These are phyloP conservation scores for Melanotaenia duboulayi DNA, from an alignment of 2,113 vertebrate genomes.

Conservation along the genomic window DNA sequence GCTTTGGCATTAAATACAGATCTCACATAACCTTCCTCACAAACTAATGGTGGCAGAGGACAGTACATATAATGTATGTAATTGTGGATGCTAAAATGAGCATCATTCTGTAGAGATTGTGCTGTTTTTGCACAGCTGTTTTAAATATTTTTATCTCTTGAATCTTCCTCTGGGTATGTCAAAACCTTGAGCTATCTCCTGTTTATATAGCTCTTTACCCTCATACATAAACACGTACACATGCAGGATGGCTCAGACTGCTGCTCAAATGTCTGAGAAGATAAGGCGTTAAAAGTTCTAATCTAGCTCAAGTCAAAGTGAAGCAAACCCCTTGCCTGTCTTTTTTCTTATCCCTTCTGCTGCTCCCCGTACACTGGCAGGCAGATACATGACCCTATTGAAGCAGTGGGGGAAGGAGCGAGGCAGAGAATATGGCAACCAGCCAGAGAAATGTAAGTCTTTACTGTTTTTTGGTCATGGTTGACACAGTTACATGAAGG, in stretches of 20 bases:
- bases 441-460: constrained; percentile 67
- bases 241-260: constrained; percentile 30
- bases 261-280: constrained; percentile 35
- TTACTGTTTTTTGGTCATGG: constrained; percentile 65
- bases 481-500: constrained; percentile 69
- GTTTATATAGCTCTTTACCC: constrained; percentile 4
- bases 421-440: constrained; percentile 48
- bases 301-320: constrained; percentile 51
- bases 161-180: constrained; percentile 18
- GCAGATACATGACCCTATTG: constrained; percentile 51
- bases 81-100: not conserved
- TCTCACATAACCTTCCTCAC: too few species aligned
- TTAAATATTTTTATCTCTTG: not conserved
- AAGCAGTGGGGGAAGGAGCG: constrained; percentile 24
- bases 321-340: constrained; percentile 26
- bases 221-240: constrained; percentile 2
- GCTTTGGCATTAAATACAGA: too few species aligned
- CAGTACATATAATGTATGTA: too few species aligned
- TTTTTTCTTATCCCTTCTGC: constrained; percentile 15
- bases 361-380: constrained; percentile 40
- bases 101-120: not conserved
- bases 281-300: constrained; percentile 56
- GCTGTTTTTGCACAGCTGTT: not conserved
- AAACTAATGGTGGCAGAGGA: too few species aligned
- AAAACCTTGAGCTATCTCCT: not conserved